A percentile compares a stretch with the other conserved stretches of the same genome.
Evolutionary conservation across 2,888 invertebrate species (phyloP).

Genomic region (Dendrolimus houi): DNA sequence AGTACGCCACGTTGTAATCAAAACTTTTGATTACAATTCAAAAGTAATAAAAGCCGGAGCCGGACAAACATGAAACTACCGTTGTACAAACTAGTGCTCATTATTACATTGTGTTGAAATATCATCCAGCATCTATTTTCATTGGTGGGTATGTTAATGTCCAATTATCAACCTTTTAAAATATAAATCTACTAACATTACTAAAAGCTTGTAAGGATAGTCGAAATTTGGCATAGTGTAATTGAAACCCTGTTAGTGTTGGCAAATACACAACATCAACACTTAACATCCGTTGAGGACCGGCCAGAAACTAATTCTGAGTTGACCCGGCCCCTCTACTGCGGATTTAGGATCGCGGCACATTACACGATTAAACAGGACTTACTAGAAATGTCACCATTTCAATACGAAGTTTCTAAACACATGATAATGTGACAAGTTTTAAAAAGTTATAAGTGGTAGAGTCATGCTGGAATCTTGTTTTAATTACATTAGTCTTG

Average conservation of each 20-base stretch:
- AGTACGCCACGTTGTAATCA: too few relatives aligned
- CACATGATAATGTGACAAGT: too few relatives aligned
- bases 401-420: too few relatives aligned
- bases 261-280: slow-evolving; percentile 45
- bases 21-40: too few relatives aligned
- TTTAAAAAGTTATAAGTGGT: too few relatives aligned
- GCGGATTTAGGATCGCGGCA: slow-evolving; percentile 26
- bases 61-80: background rate
- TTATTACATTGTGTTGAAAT: background rate
- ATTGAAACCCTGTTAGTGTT: slow-evolving; percentile 58
- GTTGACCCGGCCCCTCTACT: slow-evolving; percentile 21
- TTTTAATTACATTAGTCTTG: too few relatives aligned
- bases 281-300: slow-evolving; percentile 42
- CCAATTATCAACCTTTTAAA: slow-evolving; percentile 26
- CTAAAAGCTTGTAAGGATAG: slow-evolving; percentile 36
- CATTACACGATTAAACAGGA: slow-evolving; percentile 35
- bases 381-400: slow-evolving; percentile 19
- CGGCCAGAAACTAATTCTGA: slow-evolving; percentile 59
- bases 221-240: slow-evolving; percentile 42
- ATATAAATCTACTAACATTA: slow-evolving; percentile 30
- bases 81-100: background rate
- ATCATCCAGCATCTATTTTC: background rate
- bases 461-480: too few relatives aligned
- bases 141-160: background rate
- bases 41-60: background rate